Evolutionary conservation across 2,113 vertebrate species (phyloP).

Genomic region (Oostethus manadensis): DNA sequence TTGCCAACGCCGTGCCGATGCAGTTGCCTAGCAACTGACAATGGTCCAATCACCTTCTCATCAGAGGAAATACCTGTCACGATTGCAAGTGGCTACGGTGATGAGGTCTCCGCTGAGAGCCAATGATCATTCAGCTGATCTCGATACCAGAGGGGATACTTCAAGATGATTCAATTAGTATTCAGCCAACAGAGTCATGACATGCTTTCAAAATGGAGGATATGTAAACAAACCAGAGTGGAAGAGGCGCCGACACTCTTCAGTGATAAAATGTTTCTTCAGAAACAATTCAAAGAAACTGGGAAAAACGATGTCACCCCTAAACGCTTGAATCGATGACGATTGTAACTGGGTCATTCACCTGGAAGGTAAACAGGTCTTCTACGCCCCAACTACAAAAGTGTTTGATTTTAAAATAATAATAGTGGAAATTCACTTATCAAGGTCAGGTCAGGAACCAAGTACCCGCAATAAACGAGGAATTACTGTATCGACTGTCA

Average conservation of each 20-base stretch:
- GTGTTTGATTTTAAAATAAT: no score
- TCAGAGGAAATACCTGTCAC: constrained; percentile 52
- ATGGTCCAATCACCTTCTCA: constrained; percentile 43
- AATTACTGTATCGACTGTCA: no score
- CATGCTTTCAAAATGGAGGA: background rate
- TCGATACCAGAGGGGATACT: constrained; percentile 10
- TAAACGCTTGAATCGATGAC: no score
- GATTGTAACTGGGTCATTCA: no score
- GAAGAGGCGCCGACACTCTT: background rate
- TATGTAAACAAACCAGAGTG: constrained; percentile 1
- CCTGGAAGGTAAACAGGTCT: no score
- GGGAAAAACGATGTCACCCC: background rate
- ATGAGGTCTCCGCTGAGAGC: constrained; percentile 19
- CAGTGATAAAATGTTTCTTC: background rate
- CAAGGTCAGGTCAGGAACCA: no score
- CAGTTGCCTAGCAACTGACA: constrained; percentile 73
- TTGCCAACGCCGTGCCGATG: constrained; percentile 49
- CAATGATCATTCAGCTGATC: constrained; percentile 1
- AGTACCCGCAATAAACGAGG: no score
- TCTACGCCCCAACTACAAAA: no score
- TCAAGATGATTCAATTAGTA: constrained; percentile 25
- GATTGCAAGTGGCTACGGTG: constrained; percentile 46
- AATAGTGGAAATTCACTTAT: no score
- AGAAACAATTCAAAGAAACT: background rate
- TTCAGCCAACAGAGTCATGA: constrained; percentile 10